phyloP scores from a whole-genome alignment of 2,113 vertebrate genomes.

The Oplegnathus fasciatus region DNA sequence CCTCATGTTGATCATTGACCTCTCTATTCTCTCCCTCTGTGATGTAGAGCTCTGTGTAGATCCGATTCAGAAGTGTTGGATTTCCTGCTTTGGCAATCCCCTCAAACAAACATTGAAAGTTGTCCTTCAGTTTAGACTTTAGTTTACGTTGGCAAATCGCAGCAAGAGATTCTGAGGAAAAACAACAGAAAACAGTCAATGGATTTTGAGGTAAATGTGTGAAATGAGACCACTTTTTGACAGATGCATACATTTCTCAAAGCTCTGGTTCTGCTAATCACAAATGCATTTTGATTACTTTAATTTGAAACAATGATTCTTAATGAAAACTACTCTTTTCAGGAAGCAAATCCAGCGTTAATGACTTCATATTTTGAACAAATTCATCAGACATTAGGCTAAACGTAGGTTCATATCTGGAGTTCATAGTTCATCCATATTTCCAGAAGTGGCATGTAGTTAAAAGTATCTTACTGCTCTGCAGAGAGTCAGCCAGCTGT shows the following conservation, averaged over 20 bases:
- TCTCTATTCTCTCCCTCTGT: constrained; percentile 36
- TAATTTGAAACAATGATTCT: not conserved
- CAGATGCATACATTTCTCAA: not conserved
- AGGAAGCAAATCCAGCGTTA: not conserved
- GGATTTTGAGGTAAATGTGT: not conserved
- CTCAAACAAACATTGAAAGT: constrained; percentile 47
- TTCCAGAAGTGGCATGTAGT: not conserved
- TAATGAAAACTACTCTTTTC: not conserved
- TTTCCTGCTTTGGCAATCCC: constrained; percentile 25
- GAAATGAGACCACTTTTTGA: not conserved
- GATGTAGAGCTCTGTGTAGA: constrained; percentile 65
- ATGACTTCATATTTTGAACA: not conserved
- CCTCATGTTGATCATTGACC: constrained; percentile 38
- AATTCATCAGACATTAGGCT: not conserved
- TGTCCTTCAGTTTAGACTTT: constrained; percentile 36
- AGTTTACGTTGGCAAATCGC: constrained; percentile 25
- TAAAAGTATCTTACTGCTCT: constrained; percentile 40
- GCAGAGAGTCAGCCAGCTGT: constrained; percentile 44
- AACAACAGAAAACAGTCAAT: not conserved
- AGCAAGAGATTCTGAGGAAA: constrained; percentile 25
- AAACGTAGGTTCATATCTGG: not conserved
- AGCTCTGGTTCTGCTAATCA: not conserved
- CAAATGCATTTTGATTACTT: not conserved
- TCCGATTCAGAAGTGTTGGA: constrained; percentile 38
- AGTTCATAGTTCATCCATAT: not conserved